phyloP scores from a whole-genome alignment of 2,888 invertebrate genomes.

The Ochlodes sylvanus region DNA sequence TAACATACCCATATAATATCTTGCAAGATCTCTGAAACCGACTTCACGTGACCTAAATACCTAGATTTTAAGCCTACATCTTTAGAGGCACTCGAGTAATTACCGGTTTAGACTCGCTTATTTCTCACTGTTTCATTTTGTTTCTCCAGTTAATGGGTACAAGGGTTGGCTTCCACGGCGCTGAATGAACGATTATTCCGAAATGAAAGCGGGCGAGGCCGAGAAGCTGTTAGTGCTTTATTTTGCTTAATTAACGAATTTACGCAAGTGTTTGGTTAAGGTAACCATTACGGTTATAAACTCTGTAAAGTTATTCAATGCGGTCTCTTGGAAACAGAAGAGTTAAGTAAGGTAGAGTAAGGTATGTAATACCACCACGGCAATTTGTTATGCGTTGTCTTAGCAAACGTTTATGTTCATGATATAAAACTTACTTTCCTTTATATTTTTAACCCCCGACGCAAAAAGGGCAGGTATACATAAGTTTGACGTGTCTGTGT shows the following conservation, averaged over 20 bases:
- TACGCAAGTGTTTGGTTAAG: background rate
- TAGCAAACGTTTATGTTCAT: no score
- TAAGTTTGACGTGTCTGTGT: no score
- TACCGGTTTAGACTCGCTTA: slow-evolving; percentile 34
- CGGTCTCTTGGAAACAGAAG: no score
- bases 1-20: background rate
- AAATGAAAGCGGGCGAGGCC: slow-evolving; percentile 1
- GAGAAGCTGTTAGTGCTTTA: background rate
- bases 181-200: slow-evolving; percentile 20
- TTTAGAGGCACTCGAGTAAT: slow-evolving; percentile 35
- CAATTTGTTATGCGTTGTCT: no score
- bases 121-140: slow-evolving; percentile 33
- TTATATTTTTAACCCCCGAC: no score
- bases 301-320: no score
- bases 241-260: slow-evolving; percentile 3
- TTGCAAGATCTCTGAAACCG: slow-evolving; percentile 20
- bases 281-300: no score
- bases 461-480: no score
- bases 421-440: no score
- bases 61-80: slow-evolving; percentile 33
- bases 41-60: slow-evolving; percentile 30
- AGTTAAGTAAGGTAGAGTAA: no score
- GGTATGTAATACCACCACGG: no score
- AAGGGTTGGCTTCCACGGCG: slow-evolving; percentile 18
- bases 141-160: slow-evolving; percentile 29